These are phyloP conservation scores for Radopholus similis DNA, from an alignment of 1,140 invertebrate genomes.

Conservation along the genomic window DNA sequence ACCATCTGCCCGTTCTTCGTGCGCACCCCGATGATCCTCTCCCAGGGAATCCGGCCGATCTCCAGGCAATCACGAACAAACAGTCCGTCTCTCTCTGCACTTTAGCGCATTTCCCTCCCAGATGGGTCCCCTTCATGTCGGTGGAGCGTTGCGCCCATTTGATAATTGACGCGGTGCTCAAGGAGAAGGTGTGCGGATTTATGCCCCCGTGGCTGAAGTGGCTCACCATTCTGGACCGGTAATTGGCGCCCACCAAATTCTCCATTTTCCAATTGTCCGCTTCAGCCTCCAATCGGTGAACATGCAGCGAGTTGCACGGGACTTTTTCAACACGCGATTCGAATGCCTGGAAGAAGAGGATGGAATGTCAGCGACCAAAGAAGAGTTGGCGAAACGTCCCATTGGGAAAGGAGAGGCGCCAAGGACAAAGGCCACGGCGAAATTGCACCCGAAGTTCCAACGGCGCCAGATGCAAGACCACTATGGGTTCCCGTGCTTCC, in stretches of 20 bases:
- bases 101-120: conserved; percentile 10
- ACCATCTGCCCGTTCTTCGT: conserved; percentile 58
- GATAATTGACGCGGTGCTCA: conserved; percentile 53
- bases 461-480: neutral
- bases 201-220: conserved; percentile 37
- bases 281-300: conserved; percentile 23
- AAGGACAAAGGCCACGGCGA: too few species aligned
- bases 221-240: conserved; percentile 27
- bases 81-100: neutral
- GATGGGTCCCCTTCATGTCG: conserved; percentile 58
- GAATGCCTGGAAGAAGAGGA: conserved; percentile 6
- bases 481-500: neutral
- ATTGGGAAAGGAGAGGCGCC: too few species aligned
- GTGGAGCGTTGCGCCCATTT: conserved; percentile 42
- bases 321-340: conserved; percentile 38
- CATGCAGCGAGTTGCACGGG: conserved; percentile 33
- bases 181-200: conserved; percentile 54
- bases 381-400: neutral
- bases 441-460: too few species aligned
- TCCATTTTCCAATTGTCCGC: neutral
- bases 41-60: conserved; percentile 52
- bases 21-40: conserved; percentile 54
- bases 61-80: conserved; percentile 34
- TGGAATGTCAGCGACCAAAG: neutral
- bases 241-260: neutral